Conservation (phyloP, 2,888 invertebrate genomes). For the Diploptera punctata region DNA sequence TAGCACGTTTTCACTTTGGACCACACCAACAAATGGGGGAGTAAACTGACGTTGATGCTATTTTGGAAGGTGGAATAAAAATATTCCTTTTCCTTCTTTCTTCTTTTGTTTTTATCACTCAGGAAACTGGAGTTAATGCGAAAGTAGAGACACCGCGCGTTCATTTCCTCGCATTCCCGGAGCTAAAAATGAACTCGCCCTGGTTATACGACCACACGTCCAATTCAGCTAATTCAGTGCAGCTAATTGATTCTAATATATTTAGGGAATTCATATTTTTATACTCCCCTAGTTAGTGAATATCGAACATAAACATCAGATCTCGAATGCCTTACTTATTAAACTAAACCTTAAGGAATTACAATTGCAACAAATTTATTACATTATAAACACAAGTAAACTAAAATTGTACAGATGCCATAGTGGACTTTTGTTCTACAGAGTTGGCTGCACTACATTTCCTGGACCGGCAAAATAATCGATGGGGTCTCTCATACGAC, state of each 20-base stretch:
- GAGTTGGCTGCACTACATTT: neutral
- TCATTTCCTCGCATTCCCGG: slow-evolving; percentile 3
- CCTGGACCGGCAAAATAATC: slow-evolving; percentile 18
- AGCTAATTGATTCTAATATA: neutral
- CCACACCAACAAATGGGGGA: neutral
- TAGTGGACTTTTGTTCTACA: neutral
- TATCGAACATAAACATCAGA: no score
- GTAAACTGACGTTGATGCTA: slow-evolving; percentile 8
- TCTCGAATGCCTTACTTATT: no score
- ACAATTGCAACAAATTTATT: no score
- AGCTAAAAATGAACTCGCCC: slow-evolving; percentile 16
- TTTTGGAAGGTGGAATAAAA: slow-evolving; percentile 29
- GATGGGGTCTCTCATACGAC: slow-evolving; percentile 16
- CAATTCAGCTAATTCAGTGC: neutral
- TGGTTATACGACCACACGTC: neutral
- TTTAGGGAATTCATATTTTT: neutral
- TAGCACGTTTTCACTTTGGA: slow-evolving; percentile 4
- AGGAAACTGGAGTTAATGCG: neutral
- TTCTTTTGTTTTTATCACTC: slow-evolving; percentile 8
- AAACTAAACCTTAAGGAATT: no score
- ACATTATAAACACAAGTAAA: no score
- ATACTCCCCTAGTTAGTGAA: no score
- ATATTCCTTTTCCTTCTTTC: slow-evolving; percentile 6
- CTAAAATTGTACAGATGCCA: no score
- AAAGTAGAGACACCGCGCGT: neutral